Percentiles rank a stretch among this genome's conserved stretches.
Conservation (phyloP, 2,888 invertebrate genomes). For the Dryococelus australis region DNA sequence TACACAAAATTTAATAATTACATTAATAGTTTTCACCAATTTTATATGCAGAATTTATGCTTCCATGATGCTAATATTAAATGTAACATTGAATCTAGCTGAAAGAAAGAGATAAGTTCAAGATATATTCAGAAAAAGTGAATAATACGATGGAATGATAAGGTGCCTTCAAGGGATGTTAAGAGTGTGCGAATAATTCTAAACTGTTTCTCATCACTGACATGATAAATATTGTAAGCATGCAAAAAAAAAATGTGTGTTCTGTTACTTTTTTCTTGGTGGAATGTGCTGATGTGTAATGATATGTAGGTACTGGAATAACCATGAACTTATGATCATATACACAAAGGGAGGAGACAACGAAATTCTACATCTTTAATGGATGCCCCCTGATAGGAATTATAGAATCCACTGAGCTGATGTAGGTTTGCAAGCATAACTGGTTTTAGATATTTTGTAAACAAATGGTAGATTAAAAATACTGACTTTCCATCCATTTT, state of each 20-base stretch:
- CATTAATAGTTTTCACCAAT: background rate
- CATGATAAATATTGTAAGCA: background rate
- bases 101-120: background rate
- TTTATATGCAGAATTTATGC: slow-evolving; percentile 7
- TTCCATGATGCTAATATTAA: background rate
- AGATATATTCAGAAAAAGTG: background rate
- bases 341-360: slow-evolving; percentile 18
- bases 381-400: background rate
- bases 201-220: background rate
- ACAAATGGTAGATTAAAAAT: slow-evolving; percentile 5
- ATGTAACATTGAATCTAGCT: background rate
- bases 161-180: background rate
- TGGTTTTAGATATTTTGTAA: background rate
- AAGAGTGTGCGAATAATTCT: background rate
- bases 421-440: background rate
- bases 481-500: slow-evolving; percentile 26
- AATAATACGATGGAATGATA: background rate
- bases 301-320: background rate
- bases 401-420: background rate
- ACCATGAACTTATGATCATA: background rate
- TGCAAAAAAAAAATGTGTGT: background rate
- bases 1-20: background rate
- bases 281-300: background rate
- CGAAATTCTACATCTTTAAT: slow-evolving; percentile 21
- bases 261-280: background rate